Conservation (phyloP, 92 coral and sea anemone species). For the Umimayanthus chanpuru region DNA sequence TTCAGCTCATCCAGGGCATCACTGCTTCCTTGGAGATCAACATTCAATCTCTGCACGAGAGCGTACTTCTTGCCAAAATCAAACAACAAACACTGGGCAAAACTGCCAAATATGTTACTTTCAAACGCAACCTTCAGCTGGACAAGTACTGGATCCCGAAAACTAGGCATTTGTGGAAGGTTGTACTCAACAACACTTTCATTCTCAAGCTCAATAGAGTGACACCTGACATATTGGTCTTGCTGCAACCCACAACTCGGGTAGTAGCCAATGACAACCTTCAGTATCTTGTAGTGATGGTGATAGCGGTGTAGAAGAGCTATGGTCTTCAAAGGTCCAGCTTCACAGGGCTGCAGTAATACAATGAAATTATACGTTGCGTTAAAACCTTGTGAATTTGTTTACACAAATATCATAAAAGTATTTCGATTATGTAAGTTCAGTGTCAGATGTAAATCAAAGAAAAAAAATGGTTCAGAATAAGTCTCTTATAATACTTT, state of each 20-base stretch:
- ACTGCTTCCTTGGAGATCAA: conserved; percentile 51
- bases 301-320: conserved; percentile 38
- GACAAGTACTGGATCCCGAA: conserved; percentile 5
- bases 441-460: no score
- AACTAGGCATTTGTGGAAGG: conserved; percentile 20
- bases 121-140: conserved; percentile 42
- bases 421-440: no score
- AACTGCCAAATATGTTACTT: conserved; percentile 48
- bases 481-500: no score
- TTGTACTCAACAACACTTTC: conserved; percentile 16
- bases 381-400: no score
- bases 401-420: no score
- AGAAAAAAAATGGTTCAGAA: no score
- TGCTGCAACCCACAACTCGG: background rate
- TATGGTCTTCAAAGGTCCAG: conserved; percentile 27
- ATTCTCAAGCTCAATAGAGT: background rate
- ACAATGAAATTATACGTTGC: background rate
- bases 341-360: conserved; percentile 20
- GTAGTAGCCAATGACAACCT: conserved; percentile 20
- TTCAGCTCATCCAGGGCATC: conserved; percentile 22
- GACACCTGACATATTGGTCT: background rate
- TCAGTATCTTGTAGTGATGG: conserved; percentile 34
- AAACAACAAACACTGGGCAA: conserved; percentile 63
- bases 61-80: conserved; percentile 60
- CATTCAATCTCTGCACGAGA: conserved; percentile 47